A percentile compares a stretch with the other conserved stretches of the same genome.
phyloP scores from a whole-genome alignment of 1,140 invertebrate species.

The Diorhabda carinulata region DNA sequence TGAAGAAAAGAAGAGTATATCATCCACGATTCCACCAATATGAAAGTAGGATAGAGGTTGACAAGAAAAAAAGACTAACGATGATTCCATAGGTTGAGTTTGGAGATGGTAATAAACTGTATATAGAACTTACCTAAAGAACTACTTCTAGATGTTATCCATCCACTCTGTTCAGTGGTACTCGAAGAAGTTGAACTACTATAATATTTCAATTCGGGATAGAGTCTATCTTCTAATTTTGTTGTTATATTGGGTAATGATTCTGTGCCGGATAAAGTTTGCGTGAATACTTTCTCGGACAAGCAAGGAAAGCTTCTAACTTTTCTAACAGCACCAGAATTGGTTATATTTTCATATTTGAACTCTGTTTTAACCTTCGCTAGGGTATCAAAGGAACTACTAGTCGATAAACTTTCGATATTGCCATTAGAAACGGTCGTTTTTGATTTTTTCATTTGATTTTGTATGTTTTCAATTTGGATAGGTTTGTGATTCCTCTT shows the following conservation, averaged over 20 bases:
- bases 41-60: no score
- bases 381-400: conserved; percentile 33
- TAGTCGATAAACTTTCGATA: conserved; percentile 32
- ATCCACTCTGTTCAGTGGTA: conserved; percentile 69
- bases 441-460: conserved; percentile 23
- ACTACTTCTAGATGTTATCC: conserved; percentile 67
- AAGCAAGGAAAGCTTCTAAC: conserved; percentile 60
- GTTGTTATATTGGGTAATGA: conserved; percentile 61
- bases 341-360: conserved; percentile 19
- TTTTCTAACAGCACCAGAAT: conserved; percentile 48
- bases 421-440: conserved; percentile 4
- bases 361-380: conserved; percentile 27
- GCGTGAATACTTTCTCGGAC: conserved; percentile 47
- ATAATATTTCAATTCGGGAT: conserved; percentile 37
- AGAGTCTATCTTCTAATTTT: conserved; percentile 41
- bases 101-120: neutral
- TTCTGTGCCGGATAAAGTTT: conserved; percentile 49
- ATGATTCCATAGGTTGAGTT: no score
- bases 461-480: conserved; percentile 1
- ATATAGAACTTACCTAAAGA: conserved; percentile 43
- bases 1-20: no score
- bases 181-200: conserved; percentile 63
- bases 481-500: conserved; percentile 7
- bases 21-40: no score
- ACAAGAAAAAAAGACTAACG: no score